A percentile compares a stretch with the other conserved stretches of the same genome.
These are phyloP conservation scores for Geopemphigus sp. DNA, from an alignment of 1,140 invertebrate species.

Conservation along the genomic window DNA sequence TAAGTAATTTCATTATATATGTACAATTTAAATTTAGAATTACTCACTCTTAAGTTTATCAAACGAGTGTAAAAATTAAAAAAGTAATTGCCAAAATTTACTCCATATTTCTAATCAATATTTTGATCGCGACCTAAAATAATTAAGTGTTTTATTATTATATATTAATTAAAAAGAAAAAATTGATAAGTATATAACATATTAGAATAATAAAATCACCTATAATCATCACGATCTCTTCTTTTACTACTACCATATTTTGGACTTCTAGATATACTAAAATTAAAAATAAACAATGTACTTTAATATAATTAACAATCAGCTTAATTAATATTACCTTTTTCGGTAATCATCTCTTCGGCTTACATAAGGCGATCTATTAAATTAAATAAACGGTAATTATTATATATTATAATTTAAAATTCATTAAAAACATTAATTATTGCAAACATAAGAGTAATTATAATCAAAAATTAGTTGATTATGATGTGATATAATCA, in stretches of 20 bases:
- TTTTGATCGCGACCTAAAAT: conserved; percentile 35
- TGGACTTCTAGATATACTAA: conserved; percentile 43
- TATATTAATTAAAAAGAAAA: neutral
- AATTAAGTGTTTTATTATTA: neutral
- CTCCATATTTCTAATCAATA: neutral
- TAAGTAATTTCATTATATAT: conserved; percentile 3
- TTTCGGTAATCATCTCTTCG: conserved; percentile 46
- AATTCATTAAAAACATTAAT: no score
- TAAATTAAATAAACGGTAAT: neutral
- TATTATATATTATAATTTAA: no score
- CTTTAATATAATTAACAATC: neutral
- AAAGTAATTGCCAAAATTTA: neutral
- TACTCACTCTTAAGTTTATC: neutral
- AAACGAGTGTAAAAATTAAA: conserved; percentile 8
- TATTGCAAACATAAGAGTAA: no score
- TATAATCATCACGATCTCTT: conserved; percentile 42
- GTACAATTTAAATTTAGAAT: conserved; percentile 40
- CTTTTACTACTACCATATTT: conserved; percentile 38
- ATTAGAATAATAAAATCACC: neutral
- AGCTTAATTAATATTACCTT: conserved; percentile 17
- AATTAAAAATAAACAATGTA: neutral
- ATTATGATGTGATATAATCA: no score
- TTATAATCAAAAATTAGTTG: no score
- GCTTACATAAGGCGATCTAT: conserved; percentile 32
- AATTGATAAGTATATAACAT: neutral